Evolutionary conservation across 2,113 vertebrate genomes (phyloP).

Genomic region (Ctenomys sociabilis): DNA sequence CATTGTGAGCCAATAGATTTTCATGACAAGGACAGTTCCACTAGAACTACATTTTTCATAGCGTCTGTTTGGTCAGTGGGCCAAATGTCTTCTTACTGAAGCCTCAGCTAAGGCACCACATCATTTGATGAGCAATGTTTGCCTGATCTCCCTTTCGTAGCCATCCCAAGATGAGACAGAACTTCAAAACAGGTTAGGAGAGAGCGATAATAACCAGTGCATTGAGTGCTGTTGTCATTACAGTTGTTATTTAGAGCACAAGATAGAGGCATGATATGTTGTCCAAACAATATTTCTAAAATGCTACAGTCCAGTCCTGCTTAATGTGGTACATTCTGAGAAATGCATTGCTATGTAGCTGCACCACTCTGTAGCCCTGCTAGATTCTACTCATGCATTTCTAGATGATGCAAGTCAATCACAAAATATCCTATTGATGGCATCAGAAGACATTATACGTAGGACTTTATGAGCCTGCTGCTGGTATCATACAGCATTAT

Average conservation of each 20-base stretch:
- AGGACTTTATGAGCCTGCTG: background rate
- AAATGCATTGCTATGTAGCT: background rate
- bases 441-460: background rate
- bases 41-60: background rate
- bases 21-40: accelerated
- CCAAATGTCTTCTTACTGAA: background rate
- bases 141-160: background rate
- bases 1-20: background rate
- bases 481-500: background rate
- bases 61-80: background rate
- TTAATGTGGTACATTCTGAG: background rate
- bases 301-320: background rate
- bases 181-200: no score
- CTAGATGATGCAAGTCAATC: background rate
- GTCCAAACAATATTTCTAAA: background rate
- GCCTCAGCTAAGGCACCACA: background rate
- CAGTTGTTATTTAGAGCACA: no score
- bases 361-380: background rate
- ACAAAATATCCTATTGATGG: background rate
- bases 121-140: background rate
- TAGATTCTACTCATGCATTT: no score
- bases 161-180: background rate
- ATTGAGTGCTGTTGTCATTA: no score
- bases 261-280: no score
- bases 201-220: no score